Conservation (phyloP, 1,140 invertebrate species). For the Panagrolaimus sp. region DNA sequence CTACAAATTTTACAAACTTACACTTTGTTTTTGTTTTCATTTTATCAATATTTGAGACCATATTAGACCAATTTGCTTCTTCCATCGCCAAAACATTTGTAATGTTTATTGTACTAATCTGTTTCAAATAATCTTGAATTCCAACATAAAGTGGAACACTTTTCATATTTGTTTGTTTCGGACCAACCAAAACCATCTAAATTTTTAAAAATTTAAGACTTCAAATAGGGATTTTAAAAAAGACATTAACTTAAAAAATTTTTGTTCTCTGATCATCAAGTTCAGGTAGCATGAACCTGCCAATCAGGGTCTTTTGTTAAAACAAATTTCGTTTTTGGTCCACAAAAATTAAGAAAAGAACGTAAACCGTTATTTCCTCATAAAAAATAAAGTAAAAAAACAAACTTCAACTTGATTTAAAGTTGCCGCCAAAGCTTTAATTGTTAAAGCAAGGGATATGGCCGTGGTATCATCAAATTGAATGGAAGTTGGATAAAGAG, state of each 20-base stretch:
- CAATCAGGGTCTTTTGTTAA: no score
- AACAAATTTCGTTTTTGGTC: no score
- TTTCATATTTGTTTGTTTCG: not conserved
- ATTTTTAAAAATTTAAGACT: no score
- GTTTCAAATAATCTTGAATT: constrained; percentile 1
- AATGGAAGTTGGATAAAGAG: not conserved
- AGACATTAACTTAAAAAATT: no score
- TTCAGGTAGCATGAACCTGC: no score
- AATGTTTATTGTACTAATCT: not conserved
- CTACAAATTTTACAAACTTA: not conserved
- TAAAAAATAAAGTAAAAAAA: no score
- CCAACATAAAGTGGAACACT: not conserved
- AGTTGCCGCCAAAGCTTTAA: not conserved
- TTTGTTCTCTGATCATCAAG: no score
- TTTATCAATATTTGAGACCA: not conserved
- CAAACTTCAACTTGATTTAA: not conserved
- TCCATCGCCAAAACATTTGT: not conserved
- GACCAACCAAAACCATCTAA: not conserved
- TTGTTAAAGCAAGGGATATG: not conserved
- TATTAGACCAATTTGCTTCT: not conserved
- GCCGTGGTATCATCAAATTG: not conserved
- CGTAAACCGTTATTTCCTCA: no score
- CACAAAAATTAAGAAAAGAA: no score
- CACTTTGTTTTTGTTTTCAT: not conserved
- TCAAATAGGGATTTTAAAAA: no score